A percentile compares a stretch with the other conserved stretches of the same genome.
phyloP scores from a whole-genome alignment of 2,888 invertebrate species.

The Ectemnius cavifrons region DNA sequence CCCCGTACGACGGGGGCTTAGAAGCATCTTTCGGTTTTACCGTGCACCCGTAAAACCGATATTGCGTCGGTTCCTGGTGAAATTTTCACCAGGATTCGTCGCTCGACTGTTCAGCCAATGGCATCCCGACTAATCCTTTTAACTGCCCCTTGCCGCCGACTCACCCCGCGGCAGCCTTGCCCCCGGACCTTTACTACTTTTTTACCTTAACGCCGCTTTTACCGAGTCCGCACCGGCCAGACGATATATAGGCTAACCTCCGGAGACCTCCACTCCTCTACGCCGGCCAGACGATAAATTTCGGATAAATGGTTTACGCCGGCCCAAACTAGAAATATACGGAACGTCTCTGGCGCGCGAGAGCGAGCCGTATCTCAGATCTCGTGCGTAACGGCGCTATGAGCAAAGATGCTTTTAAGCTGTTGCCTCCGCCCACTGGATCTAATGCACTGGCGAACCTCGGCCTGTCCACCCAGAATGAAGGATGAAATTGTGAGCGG shows the following conservation, averaged over 20 bases:
- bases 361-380: not conserved
- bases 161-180: conserved; percentile 16
- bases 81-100: conserved; percentile 60
- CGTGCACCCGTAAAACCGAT: conserved; percentile 70
- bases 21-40: conserved; percentile 70
- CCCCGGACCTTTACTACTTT: conserved; percentile 49
- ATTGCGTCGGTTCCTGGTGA: conserved; percentile 63
- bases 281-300: conserved; percentile 35
- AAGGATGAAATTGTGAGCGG: too few species aligned
- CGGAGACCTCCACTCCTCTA: conserved; percentile 5
- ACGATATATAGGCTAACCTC: conserved; percentile 4
- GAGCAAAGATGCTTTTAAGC: conserved; percentile 4
- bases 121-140: conserved; percentile 57
- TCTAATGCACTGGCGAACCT: too few species aligned
- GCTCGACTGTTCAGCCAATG: conserved; percentile 18
- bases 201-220: conserved; percentile 37
- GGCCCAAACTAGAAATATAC: conserved; percentile 2
- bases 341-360: not conserved
- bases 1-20: conserved; percentile 62
- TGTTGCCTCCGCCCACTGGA: too few species aligned
- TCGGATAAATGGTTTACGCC: conserved; percentile 39
- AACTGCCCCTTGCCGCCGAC: conserved; percentile 47
- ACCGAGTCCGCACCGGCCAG: conserved; percentile 20
- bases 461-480: too few species aligned
- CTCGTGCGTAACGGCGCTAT: not conserved